Percentiles rank a stretch among this genome's conserved stretches.
These are phyloP conservation scores for Formica selysi DNA, from an alignment of 1,140 invertebrate species.

Conservation along the genomic window DNA sequence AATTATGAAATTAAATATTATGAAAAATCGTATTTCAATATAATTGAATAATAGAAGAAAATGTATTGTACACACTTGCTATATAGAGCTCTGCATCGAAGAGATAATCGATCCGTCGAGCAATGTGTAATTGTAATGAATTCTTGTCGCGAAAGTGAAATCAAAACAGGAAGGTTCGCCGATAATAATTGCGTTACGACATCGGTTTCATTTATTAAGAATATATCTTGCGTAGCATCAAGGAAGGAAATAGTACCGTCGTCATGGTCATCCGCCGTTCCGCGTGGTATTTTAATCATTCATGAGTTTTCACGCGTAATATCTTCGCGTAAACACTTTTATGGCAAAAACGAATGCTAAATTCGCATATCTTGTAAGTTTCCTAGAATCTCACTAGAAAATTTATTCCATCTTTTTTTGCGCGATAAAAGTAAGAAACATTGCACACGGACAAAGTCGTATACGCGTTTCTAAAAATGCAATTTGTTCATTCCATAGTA, in stretches of 20 bases:
- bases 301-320: constrained; percentile 43
- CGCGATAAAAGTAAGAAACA: background rate
- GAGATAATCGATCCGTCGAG: constrained; percentile 9
- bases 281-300: constrained; percentile 48
- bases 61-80: background rate
- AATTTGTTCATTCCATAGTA: background rate
- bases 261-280: constrained; percentile 14
- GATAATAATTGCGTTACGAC: constrained; percentile 47
- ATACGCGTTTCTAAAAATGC: background rate
- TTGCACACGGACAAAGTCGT: background rate
- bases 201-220: constrained; percentile 17
- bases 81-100: too few relatives aligned
- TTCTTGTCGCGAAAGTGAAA: constrained; percentile 55
- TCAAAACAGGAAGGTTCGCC: constrained; percentile 28
- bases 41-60: background rate
- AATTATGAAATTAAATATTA: background rate
- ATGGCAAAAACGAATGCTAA: background rate
- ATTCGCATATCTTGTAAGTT: background rate
- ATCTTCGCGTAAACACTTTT: background rate
- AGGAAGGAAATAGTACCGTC: constrained; percentile 43
- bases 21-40: background rate
- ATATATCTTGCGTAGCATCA: constrained; percentile 10
- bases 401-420: background rate
- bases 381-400: too few relatives aligned
- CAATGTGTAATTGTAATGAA: constrained; percentile 6